These are phyloP conservation scores for Chromoteleia sp. DNA, from an alignment of 2,888 invertebrate genomes.

Conservation along the genomic window DNA sequence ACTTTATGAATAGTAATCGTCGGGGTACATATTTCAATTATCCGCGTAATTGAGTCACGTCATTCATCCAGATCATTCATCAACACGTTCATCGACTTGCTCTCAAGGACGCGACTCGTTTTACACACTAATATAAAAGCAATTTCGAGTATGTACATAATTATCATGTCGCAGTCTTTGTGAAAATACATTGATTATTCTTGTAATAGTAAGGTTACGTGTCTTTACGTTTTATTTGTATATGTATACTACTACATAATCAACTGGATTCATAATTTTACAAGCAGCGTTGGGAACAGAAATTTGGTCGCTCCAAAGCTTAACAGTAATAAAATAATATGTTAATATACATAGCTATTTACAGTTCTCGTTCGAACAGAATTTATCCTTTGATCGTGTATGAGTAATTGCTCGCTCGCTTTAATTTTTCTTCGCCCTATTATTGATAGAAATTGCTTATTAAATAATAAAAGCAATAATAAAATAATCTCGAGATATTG, in stretches of 20 bases:
- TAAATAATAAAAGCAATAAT: no score
- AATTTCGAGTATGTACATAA: constrained; percentile 50
- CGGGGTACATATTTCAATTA: constrained; percentile 32
- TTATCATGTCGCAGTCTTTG: constrained; percentile 54
- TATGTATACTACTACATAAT: constrained; percentile 16
- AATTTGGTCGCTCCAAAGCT: constrained; percentile 23
- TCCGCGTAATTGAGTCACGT: constrained; percentile 32
- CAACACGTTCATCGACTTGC: constrained; percentile 34
- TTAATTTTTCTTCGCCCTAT: not conserved
- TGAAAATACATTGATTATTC: constrained; percentile 46
- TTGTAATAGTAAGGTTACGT: constrained; percentile 32
- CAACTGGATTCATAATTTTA: not conserved
- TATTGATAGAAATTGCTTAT: no score
- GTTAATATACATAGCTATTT: constrained; percentile 14
- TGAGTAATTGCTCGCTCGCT: not conserved
- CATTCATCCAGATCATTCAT: constrained; percentile 52
- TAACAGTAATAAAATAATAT: not conserved
- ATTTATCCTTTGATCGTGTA: not conserved
- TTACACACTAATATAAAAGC: constrained; percentile 56
- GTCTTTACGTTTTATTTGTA: constrained; percentile 22
- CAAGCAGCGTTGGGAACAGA: constrained; percentile 7
- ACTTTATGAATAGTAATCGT: constrained; percentile 51
- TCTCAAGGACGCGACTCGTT: constrained; percentile 28
- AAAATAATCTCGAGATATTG: constrained; percentile 1
- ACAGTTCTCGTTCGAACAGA: not conserved